phyloP scores from a whole-genome alignment of 1,140 invertebrate species.

The Eumaeus atala region DNA sequence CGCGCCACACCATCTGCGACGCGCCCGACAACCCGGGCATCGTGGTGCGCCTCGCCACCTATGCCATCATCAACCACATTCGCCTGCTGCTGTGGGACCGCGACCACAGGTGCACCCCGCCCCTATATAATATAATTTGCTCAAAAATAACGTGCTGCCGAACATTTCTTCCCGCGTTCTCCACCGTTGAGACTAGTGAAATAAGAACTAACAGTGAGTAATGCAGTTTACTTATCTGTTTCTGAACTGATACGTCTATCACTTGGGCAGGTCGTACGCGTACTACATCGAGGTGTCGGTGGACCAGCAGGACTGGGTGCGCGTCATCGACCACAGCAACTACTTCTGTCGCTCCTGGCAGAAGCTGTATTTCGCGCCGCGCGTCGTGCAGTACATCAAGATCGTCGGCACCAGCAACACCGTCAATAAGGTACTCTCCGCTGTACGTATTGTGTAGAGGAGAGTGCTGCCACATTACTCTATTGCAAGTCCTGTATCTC shows the following conservation, averaged over 20 bases:
- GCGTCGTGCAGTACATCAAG: constrained; percentile 92
- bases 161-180: no score
- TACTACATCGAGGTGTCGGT: constrained; percentile 98
- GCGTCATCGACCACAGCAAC: constrained; percentile 92
- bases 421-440: constrained; percentile 85
- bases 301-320: constrained; percentile 95
- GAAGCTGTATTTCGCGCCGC: constrained; percentile 91
- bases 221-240: no score
- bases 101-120: constrained; percentile 81
- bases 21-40: constrained; percentile 83
- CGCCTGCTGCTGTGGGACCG: constrained; percentile 95
- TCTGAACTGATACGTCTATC: constrained; percentile 11
- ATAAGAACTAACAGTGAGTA: no score
- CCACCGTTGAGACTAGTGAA: no score
- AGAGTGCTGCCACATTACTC: background rate
- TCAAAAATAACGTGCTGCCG: no score
- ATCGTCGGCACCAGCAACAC: constrained; percentile 97
- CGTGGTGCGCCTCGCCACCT: constrained; percentile 88
- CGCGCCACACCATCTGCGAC: constrained; percentile 93
- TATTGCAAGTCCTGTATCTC: no score
- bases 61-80: constrained; percentile 95
- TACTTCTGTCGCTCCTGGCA: constrained; percentile 98
- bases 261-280: constrained; percentile 87
- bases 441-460: background rate
- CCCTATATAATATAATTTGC: no score